A percentile compares a stretch with the other conserved stretches of the same genome.
phyloP scores from a whole-genome alignment of 1,140 invertebrate species.

The Drosophila prosaltans region DNA sequence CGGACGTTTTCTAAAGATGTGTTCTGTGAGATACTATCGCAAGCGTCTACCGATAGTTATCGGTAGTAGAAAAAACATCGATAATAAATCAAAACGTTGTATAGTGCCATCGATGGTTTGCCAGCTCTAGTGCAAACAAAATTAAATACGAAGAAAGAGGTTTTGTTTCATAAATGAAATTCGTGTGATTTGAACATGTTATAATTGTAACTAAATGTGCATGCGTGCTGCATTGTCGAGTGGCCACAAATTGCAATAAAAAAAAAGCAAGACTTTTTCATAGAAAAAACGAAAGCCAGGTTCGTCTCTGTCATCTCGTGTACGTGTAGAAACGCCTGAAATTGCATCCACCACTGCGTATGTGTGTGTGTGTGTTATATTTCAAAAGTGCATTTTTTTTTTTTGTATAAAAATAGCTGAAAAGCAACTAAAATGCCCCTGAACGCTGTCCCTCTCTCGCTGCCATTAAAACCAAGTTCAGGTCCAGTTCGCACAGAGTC shows the following conservation, averaged over 20 bases:
- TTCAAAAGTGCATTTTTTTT: constrained; percentile 47
- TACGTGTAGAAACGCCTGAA: background rate
- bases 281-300: background rate
- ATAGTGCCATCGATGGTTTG: too few species aligned
- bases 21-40: too few species aligned
- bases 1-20: too few species aligned
- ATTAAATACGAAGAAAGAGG: too few species aligned
- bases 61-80: too few species aligned
- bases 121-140: too few species aligned
- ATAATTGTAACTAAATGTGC: background rate
- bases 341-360: background rate
- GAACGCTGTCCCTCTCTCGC: background rate
- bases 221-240: background rate
- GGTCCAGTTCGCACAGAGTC: constrained; percentile 34
- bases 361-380: constrained; percentile 26
- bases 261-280: background rate
- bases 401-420: constrained; percentile 32
- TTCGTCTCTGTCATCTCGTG: constrained; percentile 3
- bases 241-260: constrained; percentile 2
- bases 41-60: too few species aligned
- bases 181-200: background rate
- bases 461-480: constrained; percentile 50
- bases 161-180: background rate
- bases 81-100: too few species aligned
- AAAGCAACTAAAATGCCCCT: constrained; percentile 1